Evolutionary conservation across 2,888 invertebrate genomes (phyloP).

Genomic region (Polyommatus iphigenia): DNA sequence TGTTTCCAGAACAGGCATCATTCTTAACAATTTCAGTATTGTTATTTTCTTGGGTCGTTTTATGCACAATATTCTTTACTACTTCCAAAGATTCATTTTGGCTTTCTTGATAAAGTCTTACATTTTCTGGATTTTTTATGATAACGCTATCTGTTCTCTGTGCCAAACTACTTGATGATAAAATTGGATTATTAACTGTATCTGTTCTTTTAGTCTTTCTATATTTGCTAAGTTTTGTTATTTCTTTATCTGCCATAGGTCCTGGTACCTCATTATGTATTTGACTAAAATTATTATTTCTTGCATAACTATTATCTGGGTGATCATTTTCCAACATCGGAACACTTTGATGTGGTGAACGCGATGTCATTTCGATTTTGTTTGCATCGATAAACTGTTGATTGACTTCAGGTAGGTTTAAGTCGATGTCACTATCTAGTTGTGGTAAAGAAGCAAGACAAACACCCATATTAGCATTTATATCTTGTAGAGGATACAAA

Average conservation of each 20-base stretch:
- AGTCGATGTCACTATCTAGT: conserved; percentile 73
- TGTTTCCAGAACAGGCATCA: conserved; percentile 9
- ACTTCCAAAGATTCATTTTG: conserved; percentile 26
- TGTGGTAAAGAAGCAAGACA: conserved; percentile 70
- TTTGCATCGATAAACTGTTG: conserved; percentile 76
- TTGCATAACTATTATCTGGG: background rate
- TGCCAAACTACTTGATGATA: background rate
- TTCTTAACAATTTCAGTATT: background rate
- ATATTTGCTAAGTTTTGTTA: conserved; percentile 66
- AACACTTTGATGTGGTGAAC: conserved; percentile 46
- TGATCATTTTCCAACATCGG: conserved; percentile 45
- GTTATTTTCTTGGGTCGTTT: conserved; percentile 6
- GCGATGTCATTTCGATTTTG: conserved; percentile 53
- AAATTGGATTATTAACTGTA: conserved; percentile 35
- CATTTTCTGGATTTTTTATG: conserved; percentile 73
- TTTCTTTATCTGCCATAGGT: conserved; percentile 51
- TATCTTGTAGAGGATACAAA: conserved; percentile 56
- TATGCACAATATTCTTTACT: background rate
- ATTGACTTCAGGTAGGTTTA: conserved; percentile 74
- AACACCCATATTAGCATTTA: conserved; percentile 69
- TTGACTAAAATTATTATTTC: conserved; percentile 3
- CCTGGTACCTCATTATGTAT: conserved; percentile 36
- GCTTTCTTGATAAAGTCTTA: conserved; percentile 48
- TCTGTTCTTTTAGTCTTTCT: conserved; percentile 57
- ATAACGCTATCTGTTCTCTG: conserved; percentile 71